Percentiles rank a stretch among this genome's conserved stretches.
phyloP scores from a whole-genome alignment of 2,888 invertebrate genomes.

The Cerastis rubricosa region DNA sequence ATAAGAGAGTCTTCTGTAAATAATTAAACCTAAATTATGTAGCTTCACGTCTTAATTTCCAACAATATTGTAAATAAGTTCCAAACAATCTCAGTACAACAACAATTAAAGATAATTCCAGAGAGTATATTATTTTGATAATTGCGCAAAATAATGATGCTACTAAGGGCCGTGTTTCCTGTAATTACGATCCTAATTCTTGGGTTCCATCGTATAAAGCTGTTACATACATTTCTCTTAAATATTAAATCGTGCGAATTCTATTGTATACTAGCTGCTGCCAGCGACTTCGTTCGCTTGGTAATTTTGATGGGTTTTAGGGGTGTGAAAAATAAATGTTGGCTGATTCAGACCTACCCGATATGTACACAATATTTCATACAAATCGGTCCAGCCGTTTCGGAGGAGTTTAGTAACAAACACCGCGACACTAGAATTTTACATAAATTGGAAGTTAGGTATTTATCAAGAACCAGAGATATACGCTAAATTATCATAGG shows the following conservation, averaged over 20 bases:
- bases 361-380: no score
- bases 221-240: slow-evolving; percentile 35
- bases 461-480: background rate
- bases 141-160: slow-evolving; percentile 63
- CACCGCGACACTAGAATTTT: no score
- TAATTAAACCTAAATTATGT: background rate
- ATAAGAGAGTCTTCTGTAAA: background rate
- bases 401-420: no score
- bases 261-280: background rate
- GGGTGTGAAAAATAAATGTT: no score
- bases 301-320: no score
- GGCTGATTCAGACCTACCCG: no score
- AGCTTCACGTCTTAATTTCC: background rate
- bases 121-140: slow-evolving; percentile 59
- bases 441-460: background rate
- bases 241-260: slow-evolving; percentile 2
- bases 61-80: background rate
- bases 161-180: slow-evolving; percentile 40
- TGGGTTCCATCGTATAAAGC: slow-evolving; percentile 37
- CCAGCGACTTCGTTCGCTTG: no score
- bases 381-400: no score
- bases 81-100: background rate
- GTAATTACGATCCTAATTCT: slow-evolving; percentile 64
- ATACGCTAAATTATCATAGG: background rate
- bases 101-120: slow-evolving; percentile 35